Percentiles rank a stretch among this genome's conserved stretches.
phyloP scores from a whole-genome alignment of 2,797 vertebrate genomes.

The Babyrousa celebensis region DNA sequence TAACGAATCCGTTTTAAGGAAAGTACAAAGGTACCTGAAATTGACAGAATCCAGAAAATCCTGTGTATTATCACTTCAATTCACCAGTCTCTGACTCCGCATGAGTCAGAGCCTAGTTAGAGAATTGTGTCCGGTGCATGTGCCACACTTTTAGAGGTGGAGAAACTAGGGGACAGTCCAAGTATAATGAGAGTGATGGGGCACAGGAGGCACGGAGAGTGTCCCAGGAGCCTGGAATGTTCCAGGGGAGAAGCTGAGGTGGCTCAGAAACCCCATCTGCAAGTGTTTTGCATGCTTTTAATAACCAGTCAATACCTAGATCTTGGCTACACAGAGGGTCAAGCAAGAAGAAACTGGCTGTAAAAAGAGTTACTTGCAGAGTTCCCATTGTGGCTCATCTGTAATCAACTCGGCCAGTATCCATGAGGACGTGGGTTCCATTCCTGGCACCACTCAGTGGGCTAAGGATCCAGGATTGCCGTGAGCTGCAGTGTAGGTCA shows the following conservation, averaged over 20 bases:
- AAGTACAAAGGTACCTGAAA: background rate
- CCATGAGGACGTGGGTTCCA: no score
- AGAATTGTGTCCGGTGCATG: background rate
- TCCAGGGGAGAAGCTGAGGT: background rate
- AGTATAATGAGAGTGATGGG: background rate
- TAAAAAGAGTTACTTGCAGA: background rate
- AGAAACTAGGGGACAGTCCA: background rate
- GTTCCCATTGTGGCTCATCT: no score
- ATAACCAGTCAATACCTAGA: background rate
- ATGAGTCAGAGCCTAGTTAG: background rate
- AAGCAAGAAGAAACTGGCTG: background rate
- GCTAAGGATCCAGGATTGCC: no score
- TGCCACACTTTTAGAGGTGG: background rate
- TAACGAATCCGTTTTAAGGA: background rate
- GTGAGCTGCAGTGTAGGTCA: no score
- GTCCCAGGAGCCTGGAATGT: background rate
- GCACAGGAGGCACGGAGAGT: no score
- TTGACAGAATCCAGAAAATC: background rate
- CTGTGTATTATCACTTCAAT: background rate
- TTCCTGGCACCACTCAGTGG: no score
- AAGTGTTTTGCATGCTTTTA: background rate
- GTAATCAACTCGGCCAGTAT: no score
- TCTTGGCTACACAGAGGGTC: background rate
- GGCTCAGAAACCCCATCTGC: background rate
- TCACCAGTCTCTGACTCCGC: no score